Conservation (phyloP, 2,113 vertebrate species). For the Sorex araneus region DNA sequence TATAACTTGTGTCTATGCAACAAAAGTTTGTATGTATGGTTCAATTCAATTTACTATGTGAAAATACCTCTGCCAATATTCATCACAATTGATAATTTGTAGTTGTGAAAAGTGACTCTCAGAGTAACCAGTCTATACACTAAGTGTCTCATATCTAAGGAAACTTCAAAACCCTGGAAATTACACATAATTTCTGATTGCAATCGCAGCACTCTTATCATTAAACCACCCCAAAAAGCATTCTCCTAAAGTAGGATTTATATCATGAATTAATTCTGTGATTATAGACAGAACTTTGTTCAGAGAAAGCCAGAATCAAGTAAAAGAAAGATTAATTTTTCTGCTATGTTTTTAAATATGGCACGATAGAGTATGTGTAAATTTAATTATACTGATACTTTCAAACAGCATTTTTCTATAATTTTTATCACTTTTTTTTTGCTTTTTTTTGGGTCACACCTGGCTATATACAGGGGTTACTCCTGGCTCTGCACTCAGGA, state of each 20-base stretch:
- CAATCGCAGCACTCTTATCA: neutral
- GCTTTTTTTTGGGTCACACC: too few species aligned
- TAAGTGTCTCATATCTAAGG: neutral
- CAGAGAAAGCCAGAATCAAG: constrained; percentile 21
- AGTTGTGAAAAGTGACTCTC: neutral
- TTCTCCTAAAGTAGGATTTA: neutral
- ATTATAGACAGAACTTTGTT: neutral
- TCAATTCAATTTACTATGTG: constrained; percentile 37
- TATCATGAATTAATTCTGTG: neutral
- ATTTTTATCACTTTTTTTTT: too few species aligned
- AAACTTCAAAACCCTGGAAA: constrained; percentile 16
- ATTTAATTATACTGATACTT: neutral
- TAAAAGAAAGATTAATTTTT: neutral
- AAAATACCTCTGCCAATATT: neutral
- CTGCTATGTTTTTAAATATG: neutral
- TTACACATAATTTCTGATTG: constrained; percentile 48
- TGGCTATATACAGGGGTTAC: too few species aligned
- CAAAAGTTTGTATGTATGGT: neutral
- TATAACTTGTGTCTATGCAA: neutral
- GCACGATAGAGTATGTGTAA: neutral
- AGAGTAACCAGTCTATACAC: neutral
- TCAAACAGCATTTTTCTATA: neutral
- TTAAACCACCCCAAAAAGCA: neutral
- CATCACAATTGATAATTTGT: constrained; percentile 9
- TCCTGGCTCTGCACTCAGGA: too few species aligned